Evolutionary conservation across 1,140 invertebrate species (phyloP), one percentile per base, ranked within the genome.

Genomic region (Drosophila ohnishii): DNA sequence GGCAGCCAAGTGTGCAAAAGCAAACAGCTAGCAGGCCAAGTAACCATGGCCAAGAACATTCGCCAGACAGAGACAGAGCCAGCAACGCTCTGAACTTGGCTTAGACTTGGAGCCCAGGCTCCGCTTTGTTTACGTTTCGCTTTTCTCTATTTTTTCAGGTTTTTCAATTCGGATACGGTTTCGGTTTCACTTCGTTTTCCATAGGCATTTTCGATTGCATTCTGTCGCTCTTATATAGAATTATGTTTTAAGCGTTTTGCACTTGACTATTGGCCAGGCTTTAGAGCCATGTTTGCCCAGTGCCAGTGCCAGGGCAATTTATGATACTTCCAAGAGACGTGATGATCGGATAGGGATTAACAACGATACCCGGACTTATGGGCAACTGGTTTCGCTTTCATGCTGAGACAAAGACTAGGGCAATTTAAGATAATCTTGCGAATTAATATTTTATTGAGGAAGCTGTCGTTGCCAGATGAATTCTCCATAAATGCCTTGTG

Each of bases 1-100:
- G 66, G 66, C 84, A 87, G 73, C 84, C 84, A 74, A 85, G 67
- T 85, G 81, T 75, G 84, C 80, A 88, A 87, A 84, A 48, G 51
- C 51, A 71, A 56, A 53, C 34, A 48, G 59, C 47, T 32, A 70
- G 55, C 56, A 30, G 48, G 35, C 40, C 8, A 65, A 64, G 51
- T 75, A 70, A 64, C 84, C 84, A 88, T 84, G 80, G 85, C 84
- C 84, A 88, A 88, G 84, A 88, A 88, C 84, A 76, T 78, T 76
- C 40, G 61, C 74, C 39, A 78, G 55, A 61, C 47, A 51, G 71
- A 51, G 70, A 74, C 47, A n/a, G 45, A 9, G 39, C 13, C 35
- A 57, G 28, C 35, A 65, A 34, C 69, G 55, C 51, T 76, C 70
- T 87, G 82, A 86, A 86, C 82, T 86, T 86, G 82, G 82, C 75